A percentile compares a stretch with the other conserved stretches of the same genome.
Conservation (phyloP, 2,797 vertebrate species). For the Odontamblyopus rebecca region DNA sequence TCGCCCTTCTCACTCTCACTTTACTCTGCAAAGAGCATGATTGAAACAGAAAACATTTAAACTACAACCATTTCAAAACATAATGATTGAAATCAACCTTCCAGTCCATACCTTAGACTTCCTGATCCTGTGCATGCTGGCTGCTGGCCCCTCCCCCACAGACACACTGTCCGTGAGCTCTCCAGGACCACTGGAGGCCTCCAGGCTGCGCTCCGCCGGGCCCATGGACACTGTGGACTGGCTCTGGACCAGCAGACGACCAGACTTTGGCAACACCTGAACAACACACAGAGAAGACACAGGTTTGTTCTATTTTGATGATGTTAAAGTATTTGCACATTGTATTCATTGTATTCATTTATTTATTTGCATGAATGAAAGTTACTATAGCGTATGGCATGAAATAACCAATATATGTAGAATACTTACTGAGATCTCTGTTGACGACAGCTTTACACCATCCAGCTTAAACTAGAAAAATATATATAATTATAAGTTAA, state of each 20-base stretch:
- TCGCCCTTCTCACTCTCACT: slow-evolving; percentile 86
- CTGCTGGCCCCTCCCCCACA: slow-evolving; percentile 61
- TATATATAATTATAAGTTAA: background rate
- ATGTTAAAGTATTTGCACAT: background rate
- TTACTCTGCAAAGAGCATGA: slow-evolving; percentile 65
- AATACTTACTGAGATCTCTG: slow-evolving; percentile 84
- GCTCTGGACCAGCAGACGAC: slow-evolving; percentile 39
- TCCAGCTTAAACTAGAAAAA: slow-evolving; percentile 85
- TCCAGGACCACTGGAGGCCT: slow-evolving; percentile 86
- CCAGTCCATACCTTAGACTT: slow-evolving; percentile 79
- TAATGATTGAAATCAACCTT: no score
- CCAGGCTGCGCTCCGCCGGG: slow-evolving; percentile 62
- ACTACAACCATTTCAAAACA: background rate
- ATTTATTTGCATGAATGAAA: no score
- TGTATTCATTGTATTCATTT: background rate
- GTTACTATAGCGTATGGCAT: background rate
- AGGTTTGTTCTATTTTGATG: background rate
- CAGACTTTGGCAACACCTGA: slow-evolving; percentile 71
- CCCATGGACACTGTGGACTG: slow-evolving; percentile 27
- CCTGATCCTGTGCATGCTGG: slow-evolving; percentile 62
- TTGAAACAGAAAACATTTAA: background rate
- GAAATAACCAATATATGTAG: background rate
- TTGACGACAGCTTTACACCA: slow-evolving; percentile 77
- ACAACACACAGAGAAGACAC: background rate
- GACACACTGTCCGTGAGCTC: slow-evolving; percentile 89